These are phyloP conservation scores for Rhizomys pruinosus DNA, from an alignment of 2,113 vertebrate genomes.

Conservation along the genomic window DNA sequence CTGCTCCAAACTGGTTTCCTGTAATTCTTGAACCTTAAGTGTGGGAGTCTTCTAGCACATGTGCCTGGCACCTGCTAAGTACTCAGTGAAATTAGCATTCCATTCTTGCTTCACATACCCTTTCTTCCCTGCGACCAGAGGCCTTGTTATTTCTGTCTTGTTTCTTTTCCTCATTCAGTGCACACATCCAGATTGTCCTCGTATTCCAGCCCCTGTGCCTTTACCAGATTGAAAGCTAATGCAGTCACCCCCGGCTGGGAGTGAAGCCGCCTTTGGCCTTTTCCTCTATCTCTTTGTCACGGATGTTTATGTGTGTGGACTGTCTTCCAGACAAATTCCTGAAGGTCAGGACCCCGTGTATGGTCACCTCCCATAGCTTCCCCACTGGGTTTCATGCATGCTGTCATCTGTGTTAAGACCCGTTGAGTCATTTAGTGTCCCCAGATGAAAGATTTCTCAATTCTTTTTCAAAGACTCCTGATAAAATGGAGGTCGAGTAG, in stretches of 20 bases:
- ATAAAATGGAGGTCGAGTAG: too few relatives aligned
- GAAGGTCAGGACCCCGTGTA: background rate
- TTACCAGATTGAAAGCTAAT: background rate
- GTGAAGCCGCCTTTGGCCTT: background rate
- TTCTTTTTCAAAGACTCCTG: too few relatives aligned
- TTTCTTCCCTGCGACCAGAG: conserved; percentile 5
- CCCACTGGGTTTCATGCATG: too few relatives aligned
- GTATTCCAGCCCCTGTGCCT: background rate
- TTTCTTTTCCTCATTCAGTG: background rate
- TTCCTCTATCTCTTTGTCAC: background rate
- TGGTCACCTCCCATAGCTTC: too few relatives aligned
- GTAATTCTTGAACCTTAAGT: conserved; percentile 42
- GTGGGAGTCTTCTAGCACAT: conserved; percentile 37
- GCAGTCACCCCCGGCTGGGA: background rate
- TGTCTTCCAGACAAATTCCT: conserved; percentile 39
- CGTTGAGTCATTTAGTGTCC: too few relatives aligned
- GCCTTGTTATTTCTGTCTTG: conserved; percentile 9
- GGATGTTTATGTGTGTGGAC: background rate
- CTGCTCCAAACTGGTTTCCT: conserved; percentile 63
- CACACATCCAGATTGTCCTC: background rate
- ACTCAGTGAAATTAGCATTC: conserved; percentile 12
- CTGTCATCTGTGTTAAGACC: too few relatives aligned
- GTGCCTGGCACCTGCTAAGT: conserved; percentile 35
- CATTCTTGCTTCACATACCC: background rate
- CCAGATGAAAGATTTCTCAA: too few relatives aligned